Conservation (phyloP, 30 jellyfish, hydroid and myxozoan genomes). For the Pelagia noctiluca region DNA sequence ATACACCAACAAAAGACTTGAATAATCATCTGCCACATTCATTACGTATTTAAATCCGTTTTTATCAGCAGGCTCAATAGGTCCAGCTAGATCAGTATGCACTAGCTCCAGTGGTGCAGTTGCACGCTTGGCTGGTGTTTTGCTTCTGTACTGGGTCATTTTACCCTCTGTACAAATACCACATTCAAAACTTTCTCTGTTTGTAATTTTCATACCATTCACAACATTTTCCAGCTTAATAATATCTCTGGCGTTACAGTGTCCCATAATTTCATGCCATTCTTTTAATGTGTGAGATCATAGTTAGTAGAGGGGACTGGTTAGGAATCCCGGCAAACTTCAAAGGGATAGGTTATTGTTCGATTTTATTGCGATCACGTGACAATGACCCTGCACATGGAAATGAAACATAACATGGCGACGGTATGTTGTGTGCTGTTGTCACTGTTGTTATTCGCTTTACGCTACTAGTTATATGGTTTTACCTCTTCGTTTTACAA, state of each 20-base stretch:
- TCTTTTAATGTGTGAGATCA: too few relatives aligned
- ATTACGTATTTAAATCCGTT: conserved; percentile 13
- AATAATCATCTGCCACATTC: conserved; percentile 22
- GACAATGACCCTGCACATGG: too few relatives aligned
- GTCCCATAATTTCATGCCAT: conserved; percentile 74
- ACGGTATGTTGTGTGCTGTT: too few relatives aligned
- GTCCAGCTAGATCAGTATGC: conserved; percentile 62
- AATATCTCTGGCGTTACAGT: conserved; percentile 61
- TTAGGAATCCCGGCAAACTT: too few relatives aligned
- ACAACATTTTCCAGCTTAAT: conserved; percentile 58
- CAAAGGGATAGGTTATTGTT: too few relatives aligned
- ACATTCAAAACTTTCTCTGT: conserved; percentile 23
- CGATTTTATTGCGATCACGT: too few relatives aligned
- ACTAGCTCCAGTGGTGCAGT: conserved; percentile 48
- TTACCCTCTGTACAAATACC: conserved; percentile 43
- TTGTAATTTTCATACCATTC: conserved; percentile 59
- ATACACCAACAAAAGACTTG: conserved; percentile 7
- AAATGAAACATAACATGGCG: too few relatives aligned
- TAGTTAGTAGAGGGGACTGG: too few relatives aligned
- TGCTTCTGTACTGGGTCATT: conserved; percentile 15
- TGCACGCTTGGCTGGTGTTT: conserved; percentile 26
- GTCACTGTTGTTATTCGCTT: too few relatives aligned
- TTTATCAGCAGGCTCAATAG: conserved; percentile 41
- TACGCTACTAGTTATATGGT: too few relatives aligned
- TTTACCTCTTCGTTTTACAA: too few relatives aligned